Conservation (phyloP, 2,113 vertebrate species). For the Trochalopteron elliotii region DNA sequence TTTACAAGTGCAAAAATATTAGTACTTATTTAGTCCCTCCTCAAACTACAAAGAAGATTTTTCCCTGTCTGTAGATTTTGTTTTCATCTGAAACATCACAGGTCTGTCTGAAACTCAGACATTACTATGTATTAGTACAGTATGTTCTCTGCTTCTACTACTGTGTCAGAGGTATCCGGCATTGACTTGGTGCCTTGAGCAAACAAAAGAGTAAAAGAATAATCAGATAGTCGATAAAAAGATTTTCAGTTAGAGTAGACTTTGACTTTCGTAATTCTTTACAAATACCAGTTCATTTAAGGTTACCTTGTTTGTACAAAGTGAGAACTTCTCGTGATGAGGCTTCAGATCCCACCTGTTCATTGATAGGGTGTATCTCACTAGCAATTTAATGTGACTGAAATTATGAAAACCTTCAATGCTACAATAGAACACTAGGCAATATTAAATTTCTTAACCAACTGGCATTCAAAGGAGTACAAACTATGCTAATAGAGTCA, state of each 20-base stretch:
- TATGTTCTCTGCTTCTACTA: background rate
- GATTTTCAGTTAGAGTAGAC: slow-evolving; percentile 19
- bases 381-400: background rate
- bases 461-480: background rate
- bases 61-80: background rate
- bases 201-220: slow-evolving; percentile 58
- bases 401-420: background rate
- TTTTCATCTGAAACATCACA: background rate
- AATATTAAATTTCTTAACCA: background rate
- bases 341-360: background rate
- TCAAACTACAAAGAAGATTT: background rate
- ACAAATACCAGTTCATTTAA: slow-evolving; percentile 34
- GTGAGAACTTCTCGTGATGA: background rate
- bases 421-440: background rate
- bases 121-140: slow-evolving; percentile 13
- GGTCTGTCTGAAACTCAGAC: background rate
- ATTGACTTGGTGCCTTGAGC: slow-evolving; percentile 21
- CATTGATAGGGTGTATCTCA: background rate
- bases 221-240: slow-evolving; percentile 43
- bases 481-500: background rate
- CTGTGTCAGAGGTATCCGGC: background rate
- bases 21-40: background rate
- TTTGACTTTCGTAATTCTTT: slow-evolving; percentile 35
- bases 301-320: background rate
- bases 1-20: background rate